phyloP scores from a whole-genome alignment of 2,113 vertebrate species.

The Microtus montanus region DNA sequence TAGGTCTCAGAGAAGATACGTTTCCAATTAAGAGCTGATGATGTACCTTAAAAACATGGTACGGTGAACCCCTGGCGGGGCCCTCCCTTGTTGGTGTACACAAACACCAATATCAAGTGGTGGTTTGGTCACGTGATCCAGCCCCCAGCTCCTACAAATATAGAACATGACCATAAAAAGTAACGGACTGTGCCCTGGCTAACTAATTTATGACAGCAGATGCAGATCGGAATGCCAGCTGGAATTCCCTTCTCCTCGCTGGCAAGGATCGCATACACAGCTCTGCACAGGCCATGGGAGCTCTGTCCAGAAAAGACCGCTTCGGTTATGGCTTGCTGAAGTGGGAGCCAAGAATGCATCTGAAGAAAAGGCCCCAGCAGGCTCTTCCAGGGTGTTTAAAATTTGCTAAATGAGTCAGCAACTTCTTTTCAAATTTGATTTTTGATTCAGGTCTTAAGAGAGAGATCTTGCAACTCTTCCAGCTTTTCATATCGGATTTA shows the following conservation, averaged over 20 bases:
- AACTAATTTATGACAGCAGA: constrained; percentile 87
- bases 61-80: constrained; percentile 65
- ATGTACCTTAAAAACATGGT: constrained; percentile 55
- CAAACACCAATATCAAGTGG: constrained; percentile 85
- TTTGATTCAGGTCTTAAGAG: constrained; percentile 32
- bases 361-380: constrained; percentile 46
- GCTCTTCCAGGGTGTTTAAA: constrained; percentile 44
- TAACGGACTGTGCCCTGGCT: constrained; percentile 89
- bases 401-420: constrained; percentile 32
- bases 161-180: constrained; percentile 99
- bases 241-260: constrained; percentile 84
- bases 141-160: constrained; percentile 92
- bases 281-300: constrained; percentile 72
- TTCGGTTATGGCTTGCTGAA: constrained; percentile 29
- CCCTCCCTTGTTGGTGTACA: constrained; percentile 77
- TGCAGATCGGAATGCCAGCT: constrained; percentile 85
- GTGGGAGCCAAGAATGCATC: constrained; percentile 56
- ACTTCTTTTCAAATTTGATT: constrained; percentile 60
- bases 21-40: constrained; percentile 68
- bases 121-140: constrained; percentile 85
- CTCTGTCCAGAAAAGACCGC: constrained; percentile 43
- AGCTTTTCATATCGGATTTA: constrained; percentile 35
- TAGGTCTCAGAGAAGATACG: constrained; percentile 48
- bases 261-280: constrained; percentile 79
- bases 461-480: constrained; percentile 12